Evolutionary conservation across 1,140 invertebrate species (phyloP).

Genomic region (Amyelois transitella): DNA sequence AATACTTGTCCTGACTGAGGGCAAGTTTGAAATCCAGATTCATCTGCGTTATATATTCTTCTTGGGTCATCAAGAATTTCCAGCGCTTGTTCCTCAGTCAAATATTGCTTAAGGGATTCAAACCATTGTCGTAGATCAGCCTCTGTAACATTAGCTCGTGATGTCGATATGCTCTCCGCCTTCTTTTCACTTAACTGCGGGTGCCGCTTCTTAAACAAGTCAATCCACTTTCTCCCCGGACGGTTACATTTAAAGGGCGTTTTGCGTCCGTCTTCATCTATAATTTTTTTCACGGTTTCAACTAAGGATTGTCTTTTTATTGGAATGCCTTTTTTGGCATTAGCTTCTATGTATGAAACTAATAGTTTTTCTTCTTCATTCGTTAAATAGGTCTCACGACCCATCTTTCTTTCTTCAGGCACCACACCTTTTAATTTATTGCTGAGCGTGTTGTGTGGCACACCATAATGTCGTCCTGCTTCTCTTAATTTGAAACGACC

Average conservation of each 20-base stretch:
- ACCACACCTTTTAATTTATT: too few relatives aligned
- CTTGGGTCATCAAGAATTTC: neutral
- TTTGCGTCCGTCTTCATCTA: neutral
- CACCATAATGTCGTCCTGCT: too few relatives aligned
- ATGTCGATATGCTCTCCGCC: neutral
- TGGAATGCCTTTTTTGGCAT: neutral
- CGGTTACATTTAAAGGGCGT: constrained; percentile 5
- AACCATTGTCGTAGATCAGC: constrained; percentile 1
- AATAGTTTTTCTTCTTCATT: neutral
- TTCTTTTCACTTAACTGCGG: constrained; percentile 13
- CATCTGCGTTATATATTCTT: constrained; percentile 7
- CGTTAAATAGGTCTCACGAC: neutral
- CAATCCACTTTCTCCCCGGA: constrained; percentile 7
- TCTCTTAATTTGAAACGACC: too few relatives aligned
- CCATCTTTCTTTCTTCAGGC: too few relatives aligned
- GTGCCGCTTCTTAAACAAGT: constrained; percentile 32
- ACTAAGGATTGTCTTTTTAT: neutral
- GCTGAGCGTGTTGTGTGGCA: too few relatives aligned
- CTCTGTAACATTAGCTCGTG: constrained; percentile 3
- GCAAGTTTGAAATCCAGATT: neutral
- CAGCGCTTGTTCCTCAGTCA: neutral
- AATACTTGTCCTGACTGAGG: neutral
- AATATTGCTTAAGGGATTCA: neutral
- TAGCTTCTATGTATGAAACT: neutral
- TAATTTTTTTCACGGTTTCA: constrained; percentile 2